phyloP scores from a whole-genome alignment of 2,888 invertebrate genomes.

The Agriopis aurantiaria region DNA sequence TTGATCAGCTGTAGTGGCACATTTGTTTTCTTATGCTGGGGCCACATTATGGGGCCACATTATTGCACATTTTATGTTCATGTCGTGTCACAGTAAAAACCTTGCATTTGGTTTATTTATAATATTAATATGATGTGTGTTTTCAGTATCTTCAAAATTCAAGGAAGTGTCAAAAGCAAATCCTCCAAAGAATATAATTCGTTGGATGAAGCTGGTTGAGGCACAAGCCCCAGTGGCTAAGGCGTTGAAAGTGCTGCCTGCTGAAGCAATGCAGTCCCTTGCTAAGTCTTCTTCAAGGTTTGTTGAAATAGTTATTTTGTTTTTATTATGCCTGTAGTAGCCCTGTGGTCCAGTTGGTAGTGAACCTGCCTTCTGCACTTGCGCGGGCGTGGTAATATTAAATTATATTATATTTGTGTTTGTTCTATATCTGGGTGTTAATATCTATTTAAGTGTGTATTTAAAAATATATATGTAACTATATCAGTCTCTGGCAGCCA shows the following conservation, averaged over 20 bases:
- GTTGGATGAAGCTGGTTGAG: slow-evolving; percentile 90
- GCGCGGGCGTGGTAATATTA: too few relatives aligned
- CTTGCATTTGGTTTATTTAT: too few relatives aligned
- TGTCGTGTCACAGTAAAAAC: background rate
- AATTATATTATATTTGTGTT: too few relatives aligned
- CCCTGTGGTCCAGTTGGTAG: too few relatives aligned
- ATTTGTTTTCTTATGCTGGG: background rate
- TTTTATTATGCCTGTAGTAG: too few relatives aligned
- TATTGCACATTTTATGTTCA: background rate
- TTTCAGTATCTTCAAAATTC: slow-evolving; percentile 71
- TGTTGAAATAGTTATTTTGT: slow-evolving; percentile 10
- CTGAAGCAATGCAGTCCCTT: slow-evolving; percentile 75
- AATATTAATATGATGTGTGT: background rate
- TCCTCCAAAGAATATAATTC: slow-evolving; percentile 85
- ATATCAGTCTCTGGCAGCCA: too few relatives aligned
- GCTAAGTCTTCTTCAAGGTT: slow-evolving; percentile 68
- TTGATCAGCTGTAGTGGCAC: background rate
- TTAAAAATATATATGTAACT: too few relatives aligned
- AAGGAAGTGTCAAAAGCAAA: slow-evolving; percentile 75
- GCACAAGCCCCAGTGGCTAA: slow-evolving; percentile 87
- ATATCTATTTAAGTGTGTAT: too few relatives aligned
- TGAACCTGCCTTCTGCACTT: too few relatives aligned
- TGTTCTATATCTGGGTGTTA: too few relatives aligned
- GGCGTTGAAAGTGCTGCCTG: slow-evolving; percentile 84
- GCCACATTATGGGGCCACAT: too few relatives aligned